Conservation (phyloP, 2,113 vertebrate species). For the Siphamia tubifer region DNA sequence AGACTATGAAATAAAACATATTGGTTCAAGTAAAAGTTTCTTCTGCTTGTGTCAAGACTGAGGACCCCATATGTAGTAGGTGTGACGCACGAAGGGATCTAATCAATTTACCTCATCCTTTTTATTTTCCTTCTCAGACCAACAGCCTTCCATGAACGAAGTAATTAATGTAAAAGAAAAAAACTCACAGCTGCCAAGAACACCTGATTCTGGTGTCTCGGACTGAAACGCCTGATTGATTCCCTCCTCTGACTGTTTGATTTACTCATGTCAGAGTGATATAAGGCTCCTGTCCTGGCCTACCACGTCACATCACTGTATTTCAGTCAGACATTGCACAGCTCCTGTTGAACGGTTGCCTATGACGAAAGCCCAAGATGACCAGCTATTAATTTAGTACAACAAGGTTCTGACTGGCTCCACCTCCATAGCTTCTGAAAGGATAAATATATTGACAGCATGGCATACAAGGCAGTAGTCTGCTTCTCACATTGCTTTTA, state of each 20-base stretch:
- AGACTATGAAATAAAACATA: too few species aligned
- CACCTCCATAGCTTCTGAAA: conserved; percentile 41
- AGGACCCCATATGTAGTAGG: conserved; percentile 18
- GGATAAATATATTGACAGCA: conserved; percentile 72
- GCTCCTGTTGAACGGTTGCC: conserved; percentile 27
- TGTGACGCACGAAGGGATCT: conserved; percentile 29
- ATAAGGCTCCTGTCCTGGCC: conserved; percentile 51
- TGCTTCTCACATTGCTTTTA: conserved; percentile 1
- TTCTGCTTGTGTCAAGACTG: conserved; percentile 52
- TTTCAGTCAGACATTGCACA: conserved; percentile 52
- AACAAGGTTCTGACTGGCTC: conserved; percentile 23
- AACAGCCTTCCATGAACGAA: conserved; percentile 33
- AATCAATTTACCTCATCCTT: conserved; percentile 38
- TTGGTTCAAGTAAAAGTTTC: too few species aligned
- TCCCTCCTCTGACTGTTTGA: conserved; percentile 48
- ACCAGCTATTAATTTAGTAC: conserved; percentile 63
- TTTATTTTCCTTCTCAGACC: not conserved
- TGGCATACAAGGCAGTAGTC: conserved; percentile 30
- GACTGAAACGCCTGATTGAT: conserved; percentile 62
- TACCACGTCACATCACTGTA: conserved; percentile 47
- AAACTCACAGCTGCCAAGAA: conserved; percentile 52
- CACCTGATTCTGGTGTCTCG: conserved; percentile 31
- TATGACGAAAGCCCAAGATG: conserved; percentile 55
- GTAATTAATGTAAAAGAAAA: conserved; percentile 74
- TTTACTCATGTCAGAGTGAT: conserved; percentile 70